Evolutionary conservation across 2,888 invertebrate genomes (phyloP), one percentile per base, ranked within the genome.

Genomic region (Lysandra bellargus): DNA sequence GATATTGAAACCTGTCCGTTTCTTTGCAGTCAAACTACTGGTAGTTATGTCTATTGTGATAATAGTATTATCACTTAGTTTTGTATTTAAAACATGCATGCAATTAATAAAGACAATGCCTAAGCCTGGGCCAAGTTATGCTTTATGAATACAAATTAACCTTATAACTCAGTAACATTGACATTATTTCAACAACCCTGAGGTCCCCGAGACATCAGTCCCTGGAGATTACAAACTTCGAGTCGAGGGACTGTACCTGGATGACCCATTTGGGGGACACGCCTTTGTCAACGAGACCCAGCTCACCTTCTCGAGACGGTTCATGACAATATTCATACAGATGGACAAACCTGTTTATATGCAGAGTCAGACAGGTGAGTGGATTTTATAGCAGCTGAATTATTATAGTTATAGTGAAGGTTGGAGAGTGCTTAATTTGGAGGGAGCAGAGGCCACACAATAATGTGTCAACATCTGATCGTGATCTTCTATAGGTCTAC

Each of bases 241-340:
- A 0, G 96, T 98, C 0, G 98, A 98, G 88, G 98, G 98, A 0
- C 93, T 96, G 61, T 97, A 96, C 88, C 95, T 97, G 83, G 97
- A 97, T 86, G 96, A 96, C 79, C 95, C 97, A 4, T 95, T 97
- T 79, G 98, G 98, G 7, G 99, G 99, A 0, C 96, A 97, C 79
- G 98, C 98, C 0, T 99, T 99, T 90, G 92, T 96, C 74, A 99
- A 99, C 87, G 98, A 98, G 88, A 98, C 98, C 0, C 94, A 96
- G 80, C 95, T 99, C 17, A 95, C 95, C 1, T 99, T 99, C 92
- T 98, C 98, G 0, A 97, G 97, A 84, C 95, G 99, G 64, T 98
- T 98, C 78, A 98, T 99, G 97, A 98, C 99, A 0, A 98, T 99
- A 82, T 98, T 99, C 88, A 97, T 99, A 83, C 99, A 99, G 91